A percentile compares a stretch with the other conserved stretches of the same genome.
These are phyloP conservation scores for Ianthella basta DNA, from an alignment of 37 sponge, comb jelly and placozoan species.

Conservation along the genomic window DNA sequence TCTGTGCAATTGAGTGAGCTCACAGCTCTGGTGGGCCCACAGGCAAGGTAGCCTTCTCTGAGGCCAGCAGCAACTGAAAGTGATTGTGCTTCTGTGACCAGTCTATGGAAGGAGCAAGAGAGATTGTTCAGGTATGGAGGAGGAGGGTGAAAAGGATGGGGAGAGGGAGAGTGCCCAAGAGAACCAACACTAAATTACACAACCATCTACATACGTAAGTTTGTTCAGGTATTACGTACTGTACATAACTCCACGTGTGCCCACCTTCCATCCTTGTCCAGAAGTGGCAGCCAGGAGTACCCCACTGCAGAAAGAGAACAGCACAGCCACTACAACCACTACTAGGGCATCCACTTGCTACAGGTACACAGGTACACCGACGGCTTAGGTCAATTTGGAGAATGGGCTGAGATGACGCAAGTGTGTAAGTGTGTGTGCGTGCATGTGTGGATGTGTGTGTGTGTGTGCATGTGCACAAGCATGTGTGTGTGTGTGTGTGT, in stretches of 20 bases:
- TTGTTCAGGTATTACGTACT: too few relatives aligned
- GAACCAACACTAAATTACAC: neutral
- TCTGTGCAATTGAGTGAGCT: neutral
- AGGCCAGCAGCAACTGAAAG: conserved; percentile 67
- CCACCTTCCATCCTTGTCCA: conserved; percentile 67
- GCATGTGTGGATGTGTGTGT: too few relatives aligned
- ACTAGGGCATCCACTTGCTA: too few relatives aligned
- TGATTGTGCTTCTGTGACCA: conserved; percentile 37
- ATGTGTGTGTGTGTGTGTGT: too few relatives aligned
- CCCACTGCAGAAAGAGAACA: conserved; percentile 75
- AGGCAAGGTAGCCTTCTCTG: conserved; percentile 69
- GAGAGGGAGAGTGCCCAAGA: neutral
- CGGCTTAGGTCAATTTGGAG: too few relatives aligned
- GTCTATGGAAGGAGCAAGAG: conserved; percentile 13
- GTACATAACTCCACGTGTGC: neutral
- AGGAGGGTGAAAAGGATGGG: neutral
- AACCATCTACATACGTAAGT: too few relatives aligned
- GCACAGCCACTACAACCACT: too few relatives aligned
- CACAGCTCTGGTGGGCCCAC: neutral
- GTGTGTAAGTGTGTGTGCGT: too few relatives aligned
- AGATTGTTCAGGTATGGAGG: neutral
- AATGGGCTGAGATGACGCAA: too few relatives aligned
- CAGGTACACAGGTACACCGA: too few relatives aligned
- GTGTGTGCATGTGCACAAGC: too few relatives aligned
- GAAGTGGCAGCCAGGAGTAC: conserved; percentile 88